Base-by-base conservation (phyloP, 2,797 vertebrate species). In the Percopsis omiscomaycus region DNA sequence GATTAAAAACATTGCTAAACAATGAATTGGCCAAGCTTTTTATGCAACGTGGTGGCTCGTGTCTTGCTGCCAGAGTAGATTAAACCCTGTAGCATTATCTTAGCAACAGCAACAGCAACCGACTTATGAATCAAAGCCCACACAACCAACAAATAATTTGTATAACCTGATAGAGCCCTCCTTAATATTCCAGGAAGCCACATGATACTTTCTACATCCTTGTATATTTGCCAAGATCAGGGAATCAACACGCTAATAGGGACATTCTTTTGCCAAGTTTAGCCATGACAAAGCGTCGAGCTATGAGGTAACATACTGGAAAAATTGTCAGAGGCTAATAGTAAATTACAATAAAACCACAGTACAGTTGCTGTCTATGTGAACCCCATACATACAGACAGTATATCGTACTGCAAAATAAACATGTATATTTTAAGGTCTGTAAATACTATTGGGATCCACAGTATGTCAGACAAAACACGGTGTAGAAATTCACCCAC, bases 401-500 rank as follows among this genome's bases (percentile, higher is more conserved):
- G 32, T 37, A 37, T 37, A 22, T 22, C 22, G 22, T 22, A 22
- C 22, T 22, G 22, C 22, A 22, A 1, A 37, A 37, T 37, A 37
- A 37, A 37, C 32, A 37, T 37, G 9, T 37, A 8, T 37, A 37
- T 37, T 37, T 37, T 9, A 37, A 37, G 32, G 32, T 9, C 32
- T 37, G 32, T 37, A 37, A 22, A 1, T 37, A 37, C 32, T 5
- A 37, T 37, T 37, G 5, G 5, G 32, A 37, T 37, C 32, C 32
- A 37, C 32, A 37, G 32, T 37, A 37, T 37, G 32, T 37, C 32
- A 55, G 68, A 80, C 64, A 75, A 71, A 79, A 61, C 55, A 62
- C 53, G 71, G 74, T 79, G 78, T 77, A 61, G 66, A 62, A 69
- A 78, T 68, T 60, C 50, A 65, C 28, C 66, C 64, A 77, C 78